These are phyloP conservation scores for Laspeyria flexula DNA, from an alignment of 2,888 invertebrate species.

Conservation along the genomic window DNA sequence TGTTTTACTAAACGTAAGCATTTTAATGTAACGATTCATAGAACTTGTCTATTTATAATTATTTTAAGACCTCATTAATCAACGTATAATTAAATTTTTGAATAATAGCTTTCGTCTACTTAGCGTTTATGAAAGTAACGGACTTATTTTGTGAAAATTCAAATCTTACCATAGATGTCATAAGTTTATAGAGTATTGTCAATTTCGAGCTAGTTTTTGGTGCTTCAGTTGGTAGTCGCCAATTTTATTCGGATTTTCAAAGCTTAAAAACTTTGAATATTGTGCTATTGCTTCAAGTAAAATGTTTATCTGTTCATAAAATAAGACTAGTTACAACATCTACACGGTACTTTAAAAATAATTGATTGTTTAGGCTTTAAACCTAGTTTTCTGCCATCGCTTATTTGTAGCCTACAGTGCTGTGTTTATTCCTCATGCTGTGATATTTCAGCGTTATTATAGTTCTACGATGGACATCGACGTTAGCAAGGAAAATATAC, in stretches of 20 bases:
- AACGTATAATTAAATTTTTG: no score
- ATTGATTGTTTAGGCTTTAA: constrained; percentile 38
- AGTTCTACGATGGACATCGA: constrained; percentile 90
- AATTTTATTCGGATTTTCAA: constrained; percentile 73
- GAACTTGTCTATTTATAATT: no score
- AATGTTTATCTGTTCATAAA: constrained; percentile 41
- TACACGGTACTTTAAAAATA: constrained; percentile 39
- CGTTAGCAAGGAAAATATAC: constrained; percentile 97
- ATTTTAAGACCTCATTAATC: no score
- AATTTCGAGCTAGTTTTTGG: constrained; percentile 75
- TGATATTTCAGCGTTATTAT: constrained; percentile 68
- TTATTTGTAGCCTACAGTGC: constrained; percentile 69
- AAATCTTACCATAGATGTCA: constrained; percentile 70
- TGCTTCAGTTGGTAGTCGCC: constrained; percentile 79
- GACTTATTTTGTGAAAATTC: constrained; percentile 60
- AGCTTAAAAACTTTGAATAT: constrained; percentile 55
- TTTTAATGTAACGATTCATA: no score
- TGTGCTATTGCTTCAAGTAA: constrained; percentile 34
- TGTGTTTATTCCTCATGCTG: constrained; percentile 78
- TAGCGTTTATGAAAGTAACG: no score
- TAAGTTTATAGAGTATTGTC: constrained; percentile 70
- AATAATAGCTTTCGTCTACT: no score
- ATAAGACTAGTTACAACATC: constrained; percentile 36
- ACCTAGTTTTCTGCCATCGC: constrained; percentile 58
- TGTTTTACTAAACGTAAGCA: no score